phyloP scores from a whole-genome alignment of 37 sponge, comb jelly and placozoan species.

The Ianthella basta region DNA sequence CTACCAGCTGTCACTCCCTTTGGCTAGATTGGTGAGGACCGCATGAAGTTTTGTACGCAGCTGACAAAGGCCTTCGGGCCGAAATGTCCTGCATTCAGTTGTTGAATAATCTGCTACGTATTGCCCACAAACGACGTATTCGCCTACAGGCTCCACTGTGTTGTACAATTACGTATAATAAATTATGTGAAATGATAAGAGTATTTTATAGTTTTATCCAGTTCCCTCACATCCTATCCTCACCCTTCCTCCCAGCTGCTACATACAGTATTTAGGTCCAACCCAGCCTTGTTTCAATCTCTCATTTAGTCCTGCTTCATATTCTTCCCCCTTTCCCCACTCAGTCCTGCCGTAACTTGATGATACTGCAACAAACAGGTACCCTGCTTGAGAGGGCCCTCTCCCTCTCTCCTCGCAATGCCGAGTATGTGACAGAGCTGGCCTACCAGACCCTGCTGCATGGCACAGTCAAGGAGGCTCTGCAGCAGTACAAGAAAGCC shows the following conservation, averaged over 20 bases:
- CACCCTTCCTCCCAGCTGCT: no score
- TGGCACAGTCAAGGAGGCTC: conserved; percentile 72
- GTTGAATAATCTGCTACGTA: no score
- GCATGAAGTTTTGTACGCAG: background rate
- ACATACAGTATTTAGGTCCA: no score
- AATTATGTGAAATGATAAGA: no score
- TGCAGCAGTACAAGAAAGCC: conserved; percentile 78
- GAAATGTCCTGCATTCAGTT: no score
- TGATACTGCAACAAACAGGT: conserved; percentile 82
- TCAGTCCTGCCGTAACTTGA: conserved; percentile 71
- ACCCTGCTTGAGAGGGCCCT: conserved; percentile 89
- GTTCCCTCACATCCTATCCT: no score
- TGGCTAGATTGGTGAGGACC: conserved; percentile 80
- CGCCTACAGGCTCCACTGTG: no score
- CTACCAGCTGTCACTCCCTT: conserved; percentile 63
- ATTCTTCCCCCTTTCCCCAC: background rate
- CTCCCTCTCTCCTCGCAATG: conserved; percentile 59
- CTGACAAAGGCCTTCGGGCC: background rate
- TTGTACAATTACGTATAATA: no score
- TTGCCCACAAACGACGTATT: no score
- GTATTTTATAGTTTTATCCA: no score
- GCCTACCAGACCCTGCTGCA: conserved; percentile 74
- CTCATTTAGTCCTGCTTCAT: no score
- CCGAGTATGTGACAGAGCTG: conserved; percentile 82
- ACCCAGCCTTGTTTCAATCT: no score